Base-by-base conservation (phyloP, 2,797 vertebrate genomes). In the Scyliorhinus canicula region DNA sequence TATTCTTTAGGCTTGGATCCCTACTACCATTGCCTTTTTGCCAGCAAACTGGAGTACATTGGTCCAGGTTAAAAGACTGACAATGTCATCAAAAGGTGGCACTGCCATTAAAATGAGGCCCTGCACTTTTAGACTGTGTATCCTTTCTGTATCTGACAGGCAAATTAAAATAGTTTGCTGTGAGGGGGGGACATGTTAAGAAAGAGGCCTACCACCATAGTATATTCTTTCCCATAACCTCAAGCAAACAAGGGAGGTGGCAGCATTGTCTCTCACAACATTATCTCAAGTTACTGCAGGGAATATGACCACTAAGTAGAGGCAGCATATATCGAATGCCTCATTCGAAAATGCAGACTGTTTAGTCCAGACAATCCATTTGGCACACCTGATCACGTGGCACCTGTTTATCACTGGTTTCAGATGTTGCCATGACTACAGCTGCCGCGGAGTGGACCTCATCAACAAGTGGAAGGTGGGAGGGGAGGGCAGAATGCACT, bases 361-460 rank as follows among this genome's bases (percentile, higher is more conserved):
- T 52, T 12, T 19, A 91, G 67, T n/a, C 12, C 44, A 94, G 93
- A 52, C 44, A 12, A 14, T 74, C 50, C 93, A n/a, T 94, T 71
- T 12, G 28, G 21, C 28, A 35, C 47, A 50, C 44, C 67, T 94
- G 93, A 94, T 94, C 65, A 71, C 16, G 28, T 94, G 67, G 67
- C 67, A 94, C 44, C 93, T 71, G 44, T 50, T 74, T 50, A 93
- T 94, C 65, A 7, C 67, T 35, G 44, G 47, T 21, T 67, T 4
- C 26, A 31, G 67, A 47, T 71, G 93, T 94, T 94, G 93, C 93
- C 93, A 94, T 71, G 93, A 55, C 65, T 31, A 94, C 93, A 16
- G 93, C 44, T 52, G 31, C 31, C 50, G 6, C 50, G 47, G 47
- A 93, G 47, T 52, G 28, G 16, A 26, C 26, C 47, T 71, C 65